A percentile compares a stretch with the other conserved stretches of the same genome.
These are phyloP conservation scores for Crocodylus rhombifer DNA, from an alignment of 2,797 vertebrate species.

Conservation along the genomic window DNA sequence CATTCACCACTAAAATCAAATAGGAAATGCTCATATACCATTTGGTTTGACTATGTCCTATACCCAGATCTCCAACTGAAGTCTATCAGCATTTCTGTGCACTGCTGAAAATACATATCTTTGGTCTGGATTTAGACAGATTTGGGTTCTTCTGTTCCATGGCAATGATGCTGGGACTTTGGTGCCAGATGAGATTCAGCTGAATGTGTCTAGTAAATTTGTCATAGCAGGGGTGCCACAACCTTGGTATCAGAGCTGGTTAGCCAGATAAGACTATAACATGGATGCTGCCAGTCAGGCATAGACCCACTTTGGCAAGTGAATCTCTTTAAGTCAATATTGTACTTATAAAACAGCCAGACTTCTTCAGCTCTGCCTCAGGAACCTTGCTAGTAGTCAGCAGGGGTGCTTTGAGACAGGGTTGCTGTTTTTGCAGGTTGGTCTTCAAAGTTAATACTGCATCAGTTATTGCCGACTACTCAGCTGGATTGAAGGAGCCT, in stretches of 20 bases:
- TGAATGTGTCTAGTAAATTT: not conserved
- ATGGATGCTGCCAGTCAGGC: not conserved
- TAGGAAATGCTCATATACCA: not conserved
- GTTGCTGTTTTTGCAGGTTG: not conserved
- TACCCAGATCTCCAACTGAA: too few species aligned
- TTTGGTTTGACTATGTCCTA: too few species aligned
- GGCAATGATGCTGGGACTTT: not conserved
- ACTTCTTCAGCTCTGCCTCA: not conserved
- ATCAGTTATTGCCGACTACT: not conserved
- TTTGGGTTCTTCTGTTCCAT: not conserved
- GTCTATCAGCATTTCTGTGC: too few species aligned
- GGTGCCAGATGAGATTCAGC: not conserved
- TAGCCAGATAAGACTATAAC: not conserved
- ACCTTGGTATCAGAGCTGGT: not conserved
- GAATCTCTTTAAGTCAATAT: not conserved
- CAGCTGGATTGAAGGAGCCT: too few species aligned
- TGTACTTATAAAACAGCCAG: not conserved
- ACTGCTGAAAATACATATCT: too few species aligned
- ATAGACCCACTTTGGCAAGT: not conserved
- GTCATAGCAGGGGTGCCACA: not conserved
- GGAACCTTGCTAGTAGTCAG: not conserved
- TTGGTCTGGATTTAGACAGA: too few species aligned
- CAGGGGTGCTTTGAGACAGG: not conserved
- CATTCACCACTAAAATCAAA: fast-evolving
- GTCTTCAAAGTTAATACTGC: not conserved